Evolutionary conservation across 2,797 vertebrate species (phyloP).

Genomic region (Pseudocheirus occidentalis): DNA sequence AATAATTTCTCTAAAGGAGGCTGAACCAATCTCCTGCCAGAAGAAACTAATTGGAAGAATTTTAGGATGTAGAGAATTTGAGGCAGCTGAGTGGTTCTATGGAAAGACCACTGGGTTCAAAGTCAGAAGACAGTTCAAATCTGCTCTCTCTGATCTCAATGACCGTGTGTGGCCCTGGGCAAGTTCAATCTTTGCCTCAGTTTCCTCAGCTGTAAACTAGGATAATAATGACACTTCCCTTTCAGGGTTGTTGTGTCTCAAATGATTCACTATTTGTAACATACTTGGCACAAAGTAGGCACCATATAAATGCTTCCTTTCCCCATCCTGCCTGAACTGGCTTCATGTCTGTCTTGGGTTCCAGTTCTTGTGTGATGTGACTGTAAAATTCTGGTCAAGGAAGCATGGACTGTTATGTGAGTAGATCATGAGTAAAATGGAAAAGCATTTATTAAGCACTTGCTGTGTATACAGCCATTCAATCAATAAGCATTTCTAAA

Average conservation of each 20-base stretch:
- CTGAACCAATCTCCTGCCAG: background rate
- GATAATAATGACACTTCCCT: background rate
- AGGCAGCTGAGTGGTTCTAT: background rate
- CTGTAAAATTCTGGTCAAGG: background rate
- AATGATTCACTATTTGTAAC: background rate
- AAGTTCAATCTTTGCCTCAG: background rate
- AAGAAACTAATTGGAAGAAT: background rate
- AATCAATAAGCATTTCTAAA: background rate
- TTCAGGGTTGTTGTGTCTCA: background rate
- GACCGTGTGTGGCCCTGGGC: background rate
- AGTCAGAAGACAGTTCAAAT: background rate
- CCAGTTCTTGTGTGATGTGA: too few species aligned
- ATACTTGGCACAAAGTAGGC: background rate
- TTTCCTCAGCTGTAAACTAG: background rate
- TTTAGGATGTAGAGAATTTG: background rate
- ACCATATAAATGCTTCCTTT: background rate
- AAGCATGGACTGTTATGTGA: background rate
- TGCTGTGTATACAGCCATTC: background rate
- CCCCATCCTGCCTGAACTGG: background rate
- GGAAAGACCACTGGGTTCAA: background rate
- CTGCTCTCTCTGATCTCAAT: background rate
- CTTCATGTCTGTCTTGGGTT: background rate
- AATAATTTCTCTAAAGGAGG: background rate
- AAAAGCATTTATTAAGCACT: background rate
- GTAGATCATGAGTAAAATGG: background rate